phyloP scores from a whole-genome alignment of 2,888 invertebrate species.

The Xanthia icteritia region DNA sequence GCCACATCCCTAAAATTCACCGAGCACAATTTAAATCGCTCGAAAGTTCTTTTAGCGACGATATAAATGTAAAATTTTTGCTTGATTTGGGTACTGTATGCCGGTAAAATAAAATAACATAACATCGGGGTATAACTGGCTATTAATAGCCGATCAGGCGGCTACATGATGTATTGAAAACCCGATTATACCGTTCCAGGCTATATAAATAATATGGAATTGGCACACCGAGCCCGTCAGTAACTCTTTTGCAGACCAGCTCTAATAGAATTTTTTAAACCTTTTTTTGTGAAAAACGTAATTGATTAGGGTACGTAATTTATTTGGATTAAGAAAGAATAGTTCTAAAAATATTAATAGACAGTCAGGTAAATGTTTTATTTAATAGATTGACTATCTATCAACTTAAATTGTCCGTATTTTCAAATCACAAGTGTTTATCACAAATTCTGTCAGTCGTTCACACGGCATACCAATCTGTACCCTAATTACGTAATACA shows the following conservation, averaged over 20 bases:
- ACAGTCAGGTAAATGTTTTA: too few species aligned
- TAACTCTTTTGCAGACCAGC: constrained; percentile 37
- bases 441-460: neutral
- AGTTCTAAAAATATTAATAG: neutral
- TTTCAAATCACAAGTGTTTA: neutral
- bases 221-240: constrained; percentile 19
- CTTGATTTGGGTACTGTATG: constrained; percentile 18
- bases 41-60: constrained; percentile 18
- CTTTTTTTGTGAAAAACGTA: constrained; percentile 1
- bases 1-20: constrained; percentile 4
- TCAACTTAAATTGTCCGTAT: neutral
- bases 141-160: constrained; percentile 56
- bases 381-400: neutral
- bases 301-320: constrained; percentile 15
- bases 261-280: constrained; percentile 7
- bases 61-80: constrained; percentile 30
- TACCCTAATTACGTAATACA: too few species aligned
- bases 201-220: constrained; percentile 35
- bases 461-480: too few species aligned
- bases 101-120: constrained; percentile 31
- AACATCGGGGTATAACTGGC: constrained; percentile 35
- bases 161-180: constrained; percentile 60
- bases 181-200: constrained; percentile 45
- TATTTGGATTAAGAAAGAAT: neutral
- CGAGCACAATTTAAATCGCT: constrained; percentile 18